Base-by-base conservation (phyloP, 92 coral and sea anemone species). In the Zoanthus sansibaricus region DNA sequence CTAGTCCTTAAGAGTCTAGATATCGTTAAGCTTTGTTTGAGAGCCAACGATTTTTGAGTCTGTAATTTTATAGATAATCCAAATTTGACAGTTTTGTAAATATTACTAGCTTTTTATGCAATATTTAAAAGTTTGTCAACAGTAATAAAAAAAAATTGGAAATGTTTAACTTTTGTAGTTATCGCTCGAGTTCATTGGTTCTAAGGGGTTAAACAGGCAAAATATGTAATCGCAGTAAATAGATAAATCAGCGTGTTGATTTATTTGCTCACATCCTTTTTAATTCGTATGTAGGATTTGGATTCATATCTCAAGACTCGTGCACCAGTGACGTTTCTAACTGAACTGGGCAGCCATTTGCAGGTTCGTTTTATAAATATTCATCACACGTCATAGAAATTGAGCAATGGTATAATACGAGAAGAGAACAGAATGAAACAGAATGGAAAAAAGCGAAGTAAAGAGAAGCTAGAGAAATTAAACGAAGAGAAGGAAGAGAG, bases 291-390 rank as follows among this genome's bases (percentile, higher is more conserved):
- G 9, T 83, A 97, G 99, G 99, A 97, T 83, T 75, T 97, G 91
- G 99, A 97, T 78, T 97, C 99, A 6, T 97, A 97, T 67, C 90
- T 97, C 48, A 97, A 97, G 91, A 95, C 99, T 20, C 93, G 99
- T 7, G 98, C 96, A 21, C 99, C 99, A 56, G 99, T 97, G 18
- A 97, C 99, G 21, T 97, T 97, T 92, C 88, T 97, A 90, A 95
- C 99, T 6, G 99, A 97, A 71, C 93, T 97, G 5, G 91, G 99
- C 75, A 92, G 96, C 18, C 99, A 97, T 71, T 75, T 97, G 77
- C 99, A 97, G 98, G 99, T 97, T 80, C 30, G 83, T 79, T 9
- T 69, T 69, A 14, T 25, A 25, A 25, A 9, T 32, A 13, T 9
- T 69, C 20, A 5, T 37, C 12, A 33, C 2, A 10, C 15, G 0